phyloP scores from a whole-genome alignment of 92 coral and sea anemone species.

The Porites evermanni region DNA sequence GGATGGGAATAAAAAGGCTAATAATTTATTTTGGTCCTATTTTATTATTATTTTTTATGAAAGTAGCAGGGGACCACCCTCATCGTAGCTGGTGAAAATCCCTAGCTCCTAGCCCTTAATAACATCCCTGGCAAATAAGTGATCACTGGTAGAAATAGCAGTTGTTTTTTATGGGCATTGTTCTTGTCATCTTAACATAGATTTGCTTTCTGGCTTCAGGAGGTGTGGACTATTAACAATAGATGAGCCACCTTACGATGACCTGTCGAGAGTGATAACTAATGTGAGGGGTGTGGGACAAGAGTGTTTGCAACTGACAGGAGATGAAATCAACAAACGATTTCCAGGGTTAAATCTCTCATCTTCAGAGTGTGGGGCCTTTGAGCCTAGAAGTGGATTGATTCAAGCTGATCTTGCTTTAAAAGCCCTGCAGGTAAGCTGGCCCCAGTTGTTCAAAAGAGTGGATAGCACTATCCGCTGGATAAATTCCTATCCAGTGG shows the following conservation, averaged over 20 bases:
- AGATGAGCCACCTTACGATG: conserved; percentile 74
- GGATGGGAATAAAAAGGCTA: too few species aligned
- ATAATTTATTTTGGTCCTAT: too few species aligned
- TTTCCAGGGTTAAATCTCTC: conserved; percentile 60
- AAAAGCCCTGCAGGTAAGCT: conserved; percentile 65
- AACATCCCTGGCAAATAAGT: too few species aligned
- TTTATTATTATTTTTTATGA: too few species aligned
- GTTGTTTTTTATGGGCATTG: background rate
- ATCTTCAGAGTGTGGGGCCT: conserved; percentile 52
- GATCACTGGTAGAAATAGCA: too few species aligned
- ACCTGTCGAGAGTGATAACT: conserved; percentile 34
- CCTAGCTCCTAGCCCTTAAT: too few species aligned
- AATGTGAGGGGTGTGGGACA: conserved; percentile 74
- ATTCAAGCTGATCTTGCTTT: conserved; percentile 74
- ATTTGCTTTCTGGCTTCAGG: conserved; percentile 45
- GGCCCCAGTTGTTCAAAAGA: too few species aligned
- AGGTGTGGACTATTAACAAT: conserved; percentile 72
- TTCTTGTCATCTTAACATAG: background rate
- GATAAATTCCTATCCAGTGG: too few species aligned
- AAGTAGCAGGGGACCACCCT: too few species aligned
- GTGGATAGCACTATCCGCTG: too few species aligned
- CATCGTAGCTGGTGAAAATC: too few species aligned
- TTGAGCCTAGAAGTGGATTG: conserved; percentile 79
- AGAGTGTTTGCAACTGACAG: conserved; percentile 61
- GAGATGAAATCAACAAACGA: conserved; percentile 67